These are phyloP conservation scores for Magallana gigas DNA, from an alignment of 1,140 invertebrate species.

Conservation along the genomic window DNA sequence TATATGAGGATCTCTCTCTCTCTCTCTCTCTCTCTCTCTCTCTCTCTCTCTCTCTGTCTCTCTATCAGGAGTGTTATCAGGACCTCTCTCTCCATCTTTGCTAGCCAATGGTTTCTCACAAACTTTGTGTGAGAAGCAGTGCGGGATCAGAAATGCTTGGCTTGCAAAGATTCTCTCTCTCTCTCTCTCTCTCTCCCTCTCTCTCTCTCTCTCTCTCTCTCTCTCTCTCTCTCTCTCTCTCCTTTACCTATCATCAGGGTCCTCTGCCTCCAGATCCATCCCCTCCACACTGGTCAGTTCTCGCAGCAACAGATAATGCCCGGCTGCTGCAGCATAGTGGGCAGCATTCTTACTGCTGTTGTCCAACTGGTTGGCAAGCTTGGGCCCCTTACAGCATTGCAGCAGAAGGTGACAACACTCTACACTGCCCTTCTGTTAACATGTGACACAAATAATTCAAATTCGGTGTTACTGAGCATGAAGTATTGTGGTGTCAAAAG, in stretches of 20 bases:
- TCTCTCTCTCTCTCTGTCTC: too few species aligned
- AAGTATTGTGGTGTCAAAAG: too few species aligned
- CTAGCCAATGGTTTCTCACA: too few species aligned
- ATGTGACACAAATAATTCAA: not conserved
- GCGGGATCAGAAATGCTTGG: too few species aligned
- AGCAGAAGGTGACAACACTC: conserved; percentile 62
- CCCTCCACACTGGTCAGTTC: conserved; percentile 58
- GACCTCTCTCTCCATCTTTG: too few species aligned
- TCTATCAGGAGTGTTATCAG: too few species aligned
- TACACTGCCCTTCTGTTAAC: conserved; percentile 67
- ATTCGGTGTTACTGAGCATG: too few species aligned
- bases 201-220: conserved; percentile 22
- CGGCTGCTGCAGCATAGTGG: conserved; percentile 75
- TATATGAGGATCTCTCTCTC: not conserved
- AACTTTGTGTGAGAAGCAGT: too few species aligned
- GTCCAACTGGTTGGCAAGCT: conserved; percentile 64
- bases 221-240: conserved; percentile 45
- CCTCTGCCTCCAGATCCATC: conserved; percentile 65
- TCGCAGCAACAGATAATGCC: conserved; percentile 64
- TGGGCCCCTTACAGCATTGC: conserved; percentile 42
- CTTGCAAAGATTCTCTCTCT: not conserved
- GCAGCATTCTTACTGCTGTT: conserved; percentile 70
- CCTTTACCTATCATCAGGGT: conserved; percentile 72
- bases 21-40: too few species aligned
- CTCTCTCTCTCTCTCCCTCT: conserved; percentile 38